Conservation (phyloP, 2,888 invertebrate species). For the Euclidia mi region DNA sequence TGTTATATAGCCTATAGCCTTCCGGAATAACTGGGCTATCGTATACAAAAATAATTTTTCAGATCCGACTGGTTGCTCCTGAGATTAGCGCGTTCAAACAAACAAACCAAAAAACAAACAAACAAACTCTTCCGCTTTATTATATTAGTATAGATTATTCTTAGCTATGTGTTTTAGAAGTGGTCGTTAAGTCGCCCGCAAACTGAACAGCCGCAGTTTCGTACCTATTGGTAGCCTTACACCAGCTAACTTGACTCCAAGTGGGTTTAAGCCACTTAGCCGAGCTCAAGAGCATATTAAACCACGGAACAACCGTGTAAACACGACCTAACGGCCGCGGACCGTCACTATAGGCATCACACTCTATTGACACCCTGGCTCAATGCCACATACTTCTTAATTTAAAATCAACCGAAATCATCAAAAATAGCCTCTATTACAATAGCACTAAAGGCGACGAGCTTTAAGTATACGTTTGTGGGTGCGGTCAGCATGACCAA, state of each 20-base stretch:
- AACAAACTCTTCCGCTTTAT: too few relatives aligned
- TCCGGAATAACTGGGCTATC: too few relatives aligned
- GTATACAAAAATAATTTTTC: too few relatives aligned
- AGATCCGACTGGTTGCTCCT: too few relatives aligned
- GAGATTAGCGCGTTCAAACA: too few relatives aligned
- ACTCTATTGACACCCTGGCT: slow-evolving; percentile 64
- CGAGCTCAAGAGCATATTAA: slow-evolving; percentile 7
- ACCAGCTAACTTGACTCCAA: slow-evolving; percentile 5
- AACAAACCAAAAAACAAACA: too few relatives aligned
- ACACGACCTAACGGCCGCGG: slow-evolving; percentile 53
- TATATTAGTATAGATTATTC: too few relatives aligned
- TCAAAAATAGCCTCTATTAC: not conserved
- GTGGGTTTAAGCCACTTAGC: slow-evolving; percentile 11
- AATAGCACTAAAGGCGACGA: not conserved
- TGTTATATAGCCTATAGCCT: too few relatives aligned
- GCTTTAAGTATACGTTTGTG: slow-evolving; percentile 16
- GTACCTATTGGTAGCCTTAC: slow-evolving; percentile 7
- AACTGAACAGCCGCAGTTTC: slow-evolving; percentile 1
- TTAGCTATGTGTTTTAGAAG: not conserved
- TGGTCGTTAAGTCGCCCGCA: slow-evolving; percentile 23
- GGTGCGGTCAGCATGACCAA: slow-evolving; percentile 51
- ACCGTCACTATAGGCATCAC: slow-evolving; percentile 52
- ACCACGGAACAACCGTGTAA: slow-evolving; percentile 24
- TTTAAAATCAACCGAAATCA: not conserved
- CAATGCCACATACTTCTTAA: slow-evolving; percentile 51